A percentile compares a stretch with the other conserved stretches of the same genome.
Conservation (phyloP, 2,113 vertebrate species). For the Myanophis thanlyinensis region DNA sequence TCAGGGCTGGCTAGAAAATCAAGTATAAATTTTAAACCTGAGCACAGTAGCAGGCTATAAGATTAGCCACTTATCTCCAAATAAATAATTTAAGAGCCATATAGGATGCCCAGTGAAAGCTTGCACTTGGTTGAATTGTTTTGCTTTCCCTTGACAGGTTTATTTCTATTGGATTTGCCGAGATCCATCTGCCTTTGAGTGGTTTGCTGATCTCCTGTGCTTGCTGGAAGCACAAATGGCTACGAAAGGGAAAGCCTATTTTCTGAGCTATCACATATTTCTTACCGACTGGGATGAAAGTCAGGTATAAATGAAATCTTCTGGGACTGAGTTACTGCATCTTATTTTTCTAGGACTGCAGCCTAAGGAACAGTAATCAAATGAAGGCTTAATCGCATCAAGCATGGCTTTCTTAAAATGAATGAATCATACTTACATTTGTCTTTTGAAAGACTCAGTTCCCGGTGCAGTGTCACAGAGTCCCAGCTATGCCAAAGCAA, state of each 20-base stretch:
- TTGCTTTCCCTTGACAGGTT: conserved; percentile 70
- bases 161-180: conserved; percentile 85
- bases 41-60: conserved; percentile 8
- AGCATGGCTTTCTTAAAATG: background rate
- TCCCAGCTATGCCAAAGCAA: background rate
- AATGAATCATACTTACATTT: conserved; percentile 17
- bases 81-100: conserved; percentile 36
- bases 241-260: conserved; percentile 68
- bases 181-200: conserved; percentile 77
- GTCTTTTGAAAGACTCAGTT: conserved; percentile 16
- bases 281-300: conserved; percentile 80
- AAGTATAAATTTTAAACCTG: conserved; percentile 29
- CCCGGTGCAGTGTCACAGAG: background rate
- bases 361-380: conserved; percentile 19
- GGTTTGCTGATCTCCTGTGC: conserved; percentile 79
- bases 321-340: conserved; percentile 49
- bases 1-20: conserved; percentile 13
- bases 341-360: conserved; percentile 51
- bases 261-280: conserved; percentile 80
- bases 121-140: conserved; percentile 40
- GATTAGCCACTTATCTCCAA: conserved; percentile 35
- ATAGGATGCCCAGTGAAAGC: conserved; percentile 34
- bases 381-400: conserved; percentile 25
- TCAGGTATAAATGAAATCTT: conserved; percentile 72
- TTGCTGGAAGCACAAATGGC: conserved; percentile 75